Evolutionary conservation across 1,140 invertebrate genomes (phyloP), one percentile per base, ranked within the genome.

Genomic region (Hesperophylax magnus): DNA sequence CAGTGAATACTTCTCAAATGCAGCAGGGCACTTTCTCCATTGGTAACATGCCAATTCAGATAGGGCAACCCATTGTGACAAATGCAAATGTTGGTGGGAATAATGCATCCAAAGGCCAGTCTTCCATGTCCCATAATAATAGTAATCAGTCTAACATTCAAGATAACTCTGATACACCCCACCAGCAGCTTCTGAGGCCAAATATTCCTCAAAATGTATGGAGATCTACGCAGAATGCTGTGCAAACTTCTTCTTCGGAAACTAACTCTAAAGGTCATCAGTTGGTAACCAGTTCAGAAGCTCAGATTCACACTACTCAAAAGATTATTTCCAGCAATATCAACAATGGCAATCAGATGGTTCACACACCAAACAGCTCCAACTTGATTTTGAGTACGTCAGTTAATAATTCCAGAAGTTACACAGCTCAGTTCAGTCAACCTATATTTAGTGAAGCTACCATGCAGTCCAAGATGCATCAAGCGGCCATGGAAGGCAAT

Each of bases 371-470:
- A 47, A 80, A 58, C 53, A 80, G 58, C 56, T 80, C 78, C 3
- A 81, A 67, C 34, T 18, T 81, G 27, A 79, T 81, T 53, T 56
- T 81, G 31, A 81, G 78, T 47, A 63, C 78, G 15, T 81, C 79
- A 1, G 63, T 81, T 4, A 81, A 81, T 52, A 79, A 65, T 77
- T 79, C 82, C 9, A 84, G 82, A 77, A 84, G 77, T 54, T 84
- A 79, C 27, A 81, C 82, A 22, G 47, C 79, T 20, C 77, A 78
- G 11, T 84, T 81, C 58, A 58, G 47, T 75, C 82, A 84, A 63
- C 76, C 79, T 2, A 56, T 81, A 22, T 81, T 79, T 39, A 84
- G 58, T 72, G 82, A 84, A 79, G 78, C 79, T 18, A 34, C 72
- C 5, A 61, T 77, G 52, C 69, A 69, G 47, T 67, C 79, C 14